Evolutionary conservation across 2,888 invertebrate genomes (phyloP).

Genomic region (Rotaria macrura): DNA sequence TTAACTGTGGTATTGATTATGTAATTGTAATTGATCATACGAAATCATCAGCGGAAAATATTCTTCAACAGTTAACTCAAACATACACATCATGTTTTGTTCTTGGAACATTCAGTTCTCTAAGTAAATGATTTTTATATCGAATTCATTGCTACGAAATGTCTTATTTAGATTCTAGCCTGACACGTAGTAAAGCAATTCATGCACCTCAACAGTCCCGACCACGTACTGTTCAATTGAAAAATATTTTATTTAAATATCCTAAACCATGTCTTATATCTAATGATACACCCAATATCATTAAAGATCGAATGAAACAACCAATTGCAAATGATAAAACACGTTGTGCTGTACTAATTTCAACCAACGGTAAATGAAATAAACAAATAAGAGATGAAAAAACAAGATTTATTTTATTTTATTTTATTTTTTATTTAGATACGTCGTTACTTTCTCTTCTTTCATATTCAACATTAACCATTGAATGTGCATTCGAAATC

Average conservation of each 20-base stretch:
- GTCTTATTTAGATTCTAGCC: not conserved
- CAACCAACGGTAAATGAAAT: not conserved
- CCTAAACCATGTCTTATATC: not conserved
- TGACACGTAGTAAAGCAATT: not conserved
- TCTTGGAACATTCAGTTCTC: not conserved
- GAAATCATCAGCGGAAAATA: not conserved
- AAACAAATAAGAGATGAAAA: not conserved
- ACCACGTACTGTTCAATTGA: not conserved
- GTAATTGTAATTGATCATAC: not conserved
- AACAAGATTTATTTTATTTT: not conserved
- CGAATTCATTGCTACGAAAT: not conserved
- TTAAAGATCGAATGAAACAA: slow-evolving; percentile 13
- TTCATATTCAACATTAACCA: not conserved
- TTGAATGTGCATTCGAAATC: not conserved
- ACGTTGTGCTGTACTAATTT: slow-evolving; percentile 1
- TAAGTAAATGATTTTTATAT: not conserved
- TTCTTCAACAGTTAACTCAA: not conserved
- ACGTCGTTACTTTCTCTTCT: not conserved
- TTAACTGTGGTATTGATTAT: not conserved
- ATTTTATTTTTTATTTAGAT: not conserved
- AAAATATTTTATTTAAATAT: slow-evolving; percentile 5
- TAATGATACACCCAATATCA: not conserved
- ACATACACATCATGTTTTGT: not conserved
- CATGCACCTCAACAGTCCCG: not conserved
- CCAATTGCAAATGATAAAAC: not conserved